phyloP scores from a whole-genome alignment of 2,888 invertebrate species.

The Troides helena region DNA sequence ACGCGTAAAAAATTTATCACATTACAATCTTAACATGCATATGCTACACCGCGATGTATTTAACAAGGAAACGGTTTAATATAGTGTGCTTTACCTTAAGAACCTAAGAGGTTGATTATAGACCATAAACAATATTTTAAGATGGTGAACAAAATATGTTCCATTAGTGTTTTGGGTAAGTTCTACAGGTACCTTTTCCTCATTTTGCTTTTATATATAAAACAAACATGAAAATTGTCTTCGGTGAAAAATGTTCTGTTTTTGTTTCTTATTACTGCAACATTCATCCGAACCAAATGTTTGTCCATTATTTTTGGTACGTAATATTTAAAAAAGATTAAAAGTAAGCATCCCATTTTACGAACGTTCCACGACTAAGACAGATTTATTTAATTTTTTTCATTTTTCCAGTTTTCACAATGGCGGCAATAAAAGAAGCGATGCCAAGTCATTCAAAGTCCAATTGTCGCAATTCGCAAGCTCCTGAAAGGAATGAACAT shows the following conservation, averaged over 20 bases:
- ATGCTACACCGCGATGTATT: not conserved
- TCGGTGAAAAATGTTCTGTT: too few species aligned
- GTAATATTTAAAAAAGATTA: too few species aligned
- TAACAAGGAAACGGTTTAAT: constrained; percentile 23
- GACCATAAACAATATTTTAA: not conserved
- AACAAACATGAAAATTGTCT: too few species aligned
- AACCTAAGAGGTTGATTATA: constrained; percentile 2
- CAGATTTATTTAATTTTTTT: not conserved
- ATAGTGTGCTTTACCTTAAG: constrained; percentile 6
- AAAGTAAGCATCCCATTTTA: not conserved
- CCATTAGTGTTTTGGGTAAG: not conserved
- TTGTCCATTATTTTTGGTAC: too few species aligned
- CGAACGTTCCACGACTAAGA: not conserved
- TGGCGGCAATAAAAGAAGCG: not conserved
- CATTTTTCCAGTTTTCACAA: constrained; percentile 13
- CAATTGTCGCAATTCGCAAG: not conserved
- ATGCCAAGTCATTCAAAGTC: not conserved
- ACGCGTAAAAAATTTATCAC: constrained; percentile 25
- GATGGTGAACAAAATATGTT: not conserved
- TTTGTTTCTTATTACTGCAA: too few species aligned
- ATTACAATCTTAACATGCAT: constrained; percentile 24
- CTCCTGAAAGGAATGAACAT: not conserved
- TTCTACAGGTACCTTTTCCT: not conserved
- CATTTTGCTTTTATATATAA: too few species aligned
- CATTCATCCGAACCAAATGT: too few species aligned